Evolutionary conservation across 2,797 vertebrate genomes (phyloP), one percentile per base, ranked within the genome.

Genomic region (Eidolon dupreanum): DNA sequence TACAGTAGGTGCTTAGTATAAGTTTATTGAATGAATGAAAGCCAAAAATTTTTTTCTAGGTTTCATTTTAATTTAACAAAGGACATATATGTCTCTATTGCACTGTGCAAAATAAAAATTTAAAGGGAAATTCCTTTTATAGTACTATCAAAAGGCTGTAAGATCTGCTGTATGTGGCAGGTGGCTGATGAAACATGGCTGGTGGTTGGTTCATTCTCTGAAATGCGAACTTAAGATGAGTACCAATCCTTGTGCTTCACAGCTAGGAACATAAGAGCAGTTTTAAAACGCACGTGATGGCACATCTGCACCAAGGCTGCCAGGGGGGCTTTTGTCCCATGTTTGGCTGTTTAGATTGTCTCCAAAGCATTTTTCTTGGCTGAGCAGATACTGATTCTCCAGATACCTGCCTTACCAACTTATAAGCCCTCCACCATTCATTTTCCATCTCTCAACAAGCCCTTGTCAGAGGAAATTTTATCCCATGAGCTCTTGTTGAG

Each of bases 31-130:
- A 73, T 81, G 19, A 87, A 88, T 63, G 43, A 84, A 93, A 85
- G 53, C 94, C 93, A 92, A 51, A 93, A 1, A 0, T 16, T 33
- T 13, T 33, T 87, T 88, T 57, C 85, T 88, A 68, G 2, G 33
- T 91, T 68, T 93, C 70, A 19, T 66, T 89, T 70, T 22, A 89
- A 84, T 63, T 49, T 71, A 73, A 59, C 38, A 82, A 71, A 88
- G 41, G 41, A 91, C 17, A 79, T 51, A 0, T n/a, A 49, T 79
- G 7, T 57, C 16, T 41, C 11, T 3, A 77, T 33, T 12, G 26
- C 19, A 53, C 41, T 61, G 31, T 19, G 26, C 36, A 83, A 86
- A 92, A 70, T 22, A 31, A 96, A 82, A 75, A 82, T 86, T 51
- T 90, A 74, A 93, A 89, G 24, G 20, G 31, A 77, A 63, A 53